Conservation (phyloP, 2,888 invertebrate genomes). For the Conistra vaccinii region DNA sequence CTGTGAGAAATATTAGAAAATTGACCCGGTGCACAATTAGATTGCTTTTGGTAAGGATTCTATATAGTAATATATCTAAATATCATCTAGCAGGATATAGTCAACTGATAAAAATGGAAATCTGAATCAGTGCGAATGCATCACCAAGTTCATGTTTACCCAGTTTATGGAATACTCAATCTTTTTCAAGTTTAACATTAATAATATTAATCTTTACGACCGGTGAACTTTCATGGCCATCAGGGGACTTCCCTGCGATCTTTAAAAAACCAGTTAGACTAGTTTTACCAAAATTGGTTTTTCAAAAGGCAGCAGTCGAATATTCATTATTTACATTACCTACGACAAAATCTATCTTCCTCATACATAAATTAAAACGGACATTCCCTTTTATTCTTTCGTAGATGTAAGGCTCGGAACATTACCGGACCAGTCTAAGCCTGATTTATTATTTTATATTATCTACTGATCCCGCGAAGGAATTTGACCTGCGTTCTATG, state of each 20-base stretch:
- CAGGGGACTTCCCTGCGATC: slow-evolving; percentile 11
- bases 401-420: slow-evolving; percentile 1
- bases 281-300: slow-evolving; percentile 3
- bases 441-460: slow-evolving; percentile 49
- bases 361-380: slow-evolving; percentile 31
- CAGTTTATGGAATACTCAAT: neutral
- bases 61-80: neutral
- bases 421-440: slow-evolving; percentile 38
- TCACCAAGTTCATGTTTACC: neutral
- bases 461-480: slow-evolving; percentile 44
- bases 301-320: neutral
- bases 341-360: slow-evolving; percentile 1
- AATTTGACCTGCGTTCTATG: slow-evolving; percentile 48
- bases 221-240: neutral
- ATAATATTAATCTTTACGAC: neutral
- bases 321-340: neutral
- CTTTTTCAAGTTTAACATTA: neutral
- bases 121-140: neutral
- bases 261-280: slow-evolving; percentile 17
- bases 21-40: neutral
- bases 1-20: slow-evolving; percentile 17
- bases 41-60: neutral
- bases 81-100: neutral
- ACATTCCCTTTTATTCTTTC: slow-evolving; percentile 16
- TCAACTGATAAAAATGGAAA: neutral